phyloP scores from a whole-genome alignment of 1,140 invertebrate genomes.

The Drosophila santomea region DNA sequence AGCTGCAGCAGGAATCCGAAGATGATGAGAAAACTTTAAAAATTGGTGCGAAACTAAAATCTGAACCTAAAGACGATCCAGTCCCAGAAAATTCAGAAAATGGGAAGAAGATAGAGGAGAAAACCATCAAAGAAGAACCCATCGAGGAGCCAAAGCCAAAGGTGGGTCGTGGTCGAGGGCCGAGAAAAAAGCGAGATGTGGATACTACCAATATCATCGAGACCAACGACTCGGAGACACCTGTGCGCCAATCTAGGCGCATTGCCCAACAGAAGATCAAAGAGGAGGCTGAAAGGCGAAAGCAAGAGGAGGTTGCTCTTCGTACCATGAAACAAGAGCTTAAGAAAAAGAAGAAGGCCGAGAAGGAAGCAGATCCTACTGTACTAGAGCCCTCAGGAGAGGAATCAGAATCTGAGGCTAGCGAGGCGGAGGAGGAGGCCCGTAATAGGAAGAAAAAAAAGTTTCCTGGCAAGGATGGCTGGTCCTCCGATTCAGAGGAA shows the following conservation, averaged over 20 bases:
- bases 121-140: constrained; percentile 2
- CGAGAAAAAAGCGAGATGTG: constrained; percentile 86
- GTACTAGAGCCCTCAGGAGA: constrained; percentile 85
- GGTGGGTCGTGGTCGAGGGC: constrained; percentile 66
- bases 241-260: constrained; percentile 90
- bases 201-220: constrained; percentile 84
- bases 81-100: constrained; percentile 11
- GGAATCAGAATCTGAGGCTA: constrained; percentile 82
- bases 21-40: background rate
- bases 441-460: constrained; percentile 87
- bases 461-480: constrained; percentile 88
- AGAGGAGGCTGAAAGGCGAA: constrained; percentile 91
- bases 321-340: constrained; percentile 87
- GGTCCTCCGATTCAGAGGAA: constrained; percentile 89
- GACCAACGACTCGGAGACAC: constrained; percentile 83
- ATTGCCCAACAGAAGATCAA: constrained; percentile 94
- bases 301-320: constrained; percentile 89
- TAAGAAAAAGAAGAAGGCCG: constrained; percentile 87
- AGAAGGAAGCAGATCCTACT: constrained; percentile 74
- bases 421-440: constrained; percentile 83
- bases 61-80: constrained; percentile 2
- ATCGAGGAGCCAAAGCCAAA: constrained; percentile 23
- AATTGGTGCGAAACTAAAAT: background rate
- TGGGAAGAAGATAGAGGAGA: background rate
- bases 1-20: constrained; percentile 16